Percentiles rank a stretch among this genome's conserved stretches.
These are phyloP conservation scores for Manis javanica DNA, from an alignment of 2,797 vertebrate species.

Conservation along the genomic window DNA sequence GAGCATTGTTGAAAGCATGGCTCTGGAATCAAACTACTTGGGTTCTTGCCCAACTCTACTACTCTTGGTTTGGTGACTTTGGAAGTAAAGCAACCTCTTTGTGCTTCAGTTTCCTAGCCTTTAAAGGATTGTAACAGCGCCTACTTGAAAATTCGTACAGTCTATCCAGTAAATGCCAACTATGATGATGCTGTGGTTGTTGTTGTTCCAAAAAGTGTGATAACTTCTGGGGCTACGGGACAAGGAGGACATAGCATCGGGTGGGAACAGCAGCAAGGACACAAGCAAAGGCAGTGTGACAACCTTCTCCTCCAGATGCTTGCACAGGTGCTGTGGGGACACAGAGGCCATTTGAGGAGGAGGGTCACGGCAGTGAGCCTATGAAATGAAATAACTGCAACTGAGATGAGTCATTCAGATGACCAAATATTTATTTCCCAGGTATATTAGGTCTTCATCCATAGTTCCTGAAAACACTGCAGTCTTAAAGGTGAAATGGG, in stretches of 20 bases:
- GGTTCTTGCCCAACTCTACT: neutral
- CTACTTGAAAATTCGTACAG: neutral
- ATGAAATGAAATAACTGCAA: neutral
- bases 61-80: neutral
- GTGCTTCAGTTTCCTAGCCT: neutral
- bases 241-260: neutral
- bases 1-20: neutral
- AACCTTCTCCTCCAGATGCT: neutral
- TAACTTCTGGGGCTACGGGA: neutral
- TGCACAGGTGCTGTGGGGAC: neutral
- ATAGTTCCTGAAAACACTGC: no score
- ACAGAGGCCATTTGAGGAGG: neutral
- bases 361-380: neutral
- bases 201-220: neutral
- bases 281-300: neutral
- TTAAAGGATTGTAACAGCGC: neutral
- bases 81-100: neutral
- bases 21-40: neutral
- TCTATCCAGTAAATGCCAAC: neutral
- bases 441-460: no score
- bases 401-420: no score
- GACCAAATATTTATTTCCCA: no score
- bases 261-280: neutral
- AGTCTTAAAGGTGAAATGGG: no score
- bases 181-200: neutral